Evolutionary conservation across 1,140 invertebrate species (phyloP).

Genomic region (Ceratina japonica): DNA sequence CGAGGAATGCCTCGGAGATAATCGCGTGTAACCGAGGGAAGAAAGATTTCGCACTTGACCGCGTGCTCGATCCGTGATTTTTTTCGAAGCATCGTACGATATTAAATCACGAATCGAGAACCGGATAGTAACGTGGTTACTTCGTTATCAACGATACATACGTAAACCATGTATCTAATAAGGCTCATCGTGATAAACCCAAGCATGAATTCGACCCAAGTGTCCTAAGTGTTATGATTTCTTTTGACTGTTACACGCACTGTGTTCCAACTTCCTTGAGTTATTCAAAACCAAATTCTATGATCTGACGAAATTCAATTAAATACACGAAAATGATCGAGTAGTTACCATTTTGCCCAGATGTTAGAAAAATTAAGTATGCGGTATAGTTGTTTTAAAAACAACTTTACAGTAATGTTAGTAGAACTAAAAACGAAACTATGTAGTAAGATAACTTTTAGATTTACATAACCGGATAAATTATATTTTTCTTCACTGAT

Average conservation of each 20-base stretch:
- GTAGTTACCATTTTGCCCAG: no score
- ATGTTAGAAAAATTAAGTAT: no score
- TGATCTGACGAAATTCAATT: no score
- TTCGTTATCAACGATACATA: neutral
- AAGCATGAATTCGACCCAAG: no score
- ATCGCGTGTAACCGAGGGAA: neutral
- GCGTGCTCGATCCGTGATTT: constrained; percentile 38
- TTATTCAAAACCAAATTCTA: no score
- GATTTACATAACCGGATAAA: no score
- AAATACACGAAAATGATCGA: no score
- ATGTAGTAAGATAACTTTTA: no score
- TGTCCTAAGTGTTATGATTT: neutral
- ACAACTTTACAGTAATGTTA: no score
- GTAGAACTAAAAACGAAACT: no score
- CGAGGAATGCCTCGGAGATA: neutral
- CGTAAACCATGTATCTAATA: neutral
- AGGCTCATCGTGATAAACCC: neutral
- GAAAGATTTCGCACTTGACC: constrained; percentile 6
- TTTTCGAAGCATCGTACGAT: constrained; percentile 17
- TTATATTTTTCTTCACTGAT: neutral
- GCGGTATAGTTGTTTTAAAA: no score
- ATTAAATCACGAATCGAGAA: constrained; percentile 11
- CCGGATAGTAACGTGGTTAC: neutral
- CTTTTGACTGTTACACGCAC: neutral
- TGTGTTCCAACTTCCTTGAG: no score